phyloP scores from a whole-genome alignment of 2,888 invertebrate genomes.

The Lampropteryx suffumata region DNA sequence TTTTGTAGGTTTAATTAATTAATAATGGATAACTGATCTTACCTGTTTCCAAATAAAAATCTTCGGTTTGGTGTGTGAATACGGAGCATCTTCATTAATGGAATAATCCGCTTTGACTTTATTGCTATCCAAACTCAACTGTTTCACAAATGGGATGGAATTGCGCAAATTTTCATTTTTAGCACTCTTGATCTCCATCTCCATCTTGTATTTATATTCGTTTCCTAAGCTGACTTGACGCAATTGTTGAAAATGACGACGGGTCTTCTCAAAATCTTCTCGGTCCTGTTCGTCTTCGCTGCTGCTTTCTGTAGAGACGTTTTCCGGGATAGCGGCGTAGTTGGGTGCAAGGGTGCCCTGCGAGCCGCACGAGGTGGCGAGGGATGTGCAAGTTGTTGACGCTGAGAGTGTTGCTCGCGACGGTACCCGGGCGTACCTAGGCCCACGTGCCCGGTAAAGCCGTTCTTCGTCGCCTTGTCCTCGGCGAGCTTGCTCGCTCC shows the following conservation, averaged over 20 bases:
- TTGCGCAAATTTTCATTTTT: constrained; percentile 84
- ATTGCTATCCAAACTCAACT: constrained; percentile 82
- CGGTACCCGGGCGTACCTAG: constrained; percentile 77
- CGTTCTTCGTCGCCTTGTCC: constrained; percentile 75
- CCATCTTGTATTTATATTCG: constrained; percentile 84
- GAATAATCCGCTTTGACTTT: constrained; percentile 78
- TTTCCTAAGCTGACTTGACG: constrained; percentile 85
- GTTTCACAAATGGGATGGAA: constrained; percentile 84
- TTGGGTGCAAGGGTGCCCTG: constrained; percentile 73
- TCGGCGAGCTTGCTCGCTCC: constrained; percentile 68
- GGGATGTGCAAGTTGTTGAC: constrained; percentile 84
- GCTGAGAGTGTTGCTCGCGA: constrained; percentile 79
- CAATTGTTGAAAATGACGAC: constrained; percentile 84
- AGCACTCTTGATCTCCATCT: constrained; percentile 85
- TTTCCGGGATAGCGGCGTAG: constrained; percentile 72
- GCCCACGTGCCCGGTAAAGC: constrained; percentile 65
- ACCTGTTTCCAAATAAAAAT: constrained; percentile 75
- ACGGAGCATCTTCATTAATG: constrained; percentile 73
- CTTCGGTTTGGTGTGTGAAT: constrained; percentile 81
- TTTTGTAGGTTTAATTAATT: too few relatives aligned
- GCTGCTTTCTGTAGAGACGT: constrained; percentile 72
- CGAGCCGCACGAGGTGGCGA: constrained; percentile 79
- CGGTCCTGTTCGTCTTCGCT: constrained; percentile 76
- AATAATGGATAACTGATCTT: constrained; percentile 29
- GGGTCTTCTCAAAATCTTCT: constrained; percentile 71